Evolutionary conservation across 2,113 vertebrate genomes (phyloP).

Genomic region (Ammodytes dubius): DNA sequence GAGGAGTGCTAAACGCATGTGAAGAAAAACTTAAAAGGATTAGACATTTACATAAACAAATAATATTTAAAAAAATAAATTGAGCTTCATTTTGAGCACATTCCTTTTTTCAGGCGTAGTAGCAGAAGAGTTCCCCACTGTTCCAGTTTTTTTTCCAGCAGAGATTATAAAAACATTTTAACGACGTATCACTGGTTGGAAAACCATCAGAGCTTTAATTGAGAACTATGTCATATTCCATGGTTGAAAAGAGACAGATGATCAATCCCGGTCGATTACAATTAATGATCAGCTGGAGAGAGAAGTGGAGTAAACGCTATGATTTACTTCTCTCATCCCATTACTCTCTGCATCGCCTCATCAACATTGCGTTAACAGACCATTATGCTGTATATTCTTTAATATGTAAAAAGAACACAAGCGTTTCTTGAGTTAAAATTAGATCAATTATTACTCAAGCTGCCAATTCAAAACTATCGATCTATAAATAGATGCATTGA

Average conservation of each 20-base stretch:
- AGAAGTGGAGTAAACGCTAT: constrained; percentile 46
- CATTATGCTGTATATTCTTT: constrained; percentile 65
- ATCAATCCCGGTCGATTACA: constrained; percentile 47
- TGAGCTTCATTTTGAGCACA: background rate
- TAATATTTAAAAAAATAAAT: background rate
- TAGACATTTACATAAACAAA: background rate
- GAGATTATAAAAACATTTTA: constrained; percentile 21
- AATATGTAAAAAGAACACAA: constrained; percentile 54
- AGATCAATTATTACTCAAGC: constrained; percentile 54
- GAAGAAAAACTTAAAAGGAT: background rate
- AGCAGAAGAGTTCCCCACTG: background rate
- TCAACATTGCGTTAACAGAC: constrained; percentile 66
- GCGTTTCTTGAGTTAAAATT: constrained; percentile 55
- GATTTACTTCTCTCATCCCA: constrained; percentile 61
- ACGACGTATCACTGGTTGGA: constrained; percentile 12
- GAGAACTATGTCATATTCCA: constrained; percentile 22
- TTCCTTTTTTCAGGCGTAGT: background rate
- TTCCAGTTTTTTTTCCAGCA: background rate
- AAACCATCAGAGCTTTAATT: constrained; percentile 26
- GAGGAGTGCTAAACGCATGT: background rate
- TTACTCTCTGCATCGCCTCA: constrained; percentile 54
- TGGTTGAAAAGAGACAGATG: constrained; percentile 44
- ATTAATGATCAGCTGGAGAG: constrained; percentile 42
- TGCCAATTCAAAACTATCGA: constrained; percentile 25
- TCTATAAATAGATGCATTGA: constrained; percentile 51